Base-by-base conservation (phyloP, 2,113 vertebrate species). In the Morone saxatilis region DNA sequence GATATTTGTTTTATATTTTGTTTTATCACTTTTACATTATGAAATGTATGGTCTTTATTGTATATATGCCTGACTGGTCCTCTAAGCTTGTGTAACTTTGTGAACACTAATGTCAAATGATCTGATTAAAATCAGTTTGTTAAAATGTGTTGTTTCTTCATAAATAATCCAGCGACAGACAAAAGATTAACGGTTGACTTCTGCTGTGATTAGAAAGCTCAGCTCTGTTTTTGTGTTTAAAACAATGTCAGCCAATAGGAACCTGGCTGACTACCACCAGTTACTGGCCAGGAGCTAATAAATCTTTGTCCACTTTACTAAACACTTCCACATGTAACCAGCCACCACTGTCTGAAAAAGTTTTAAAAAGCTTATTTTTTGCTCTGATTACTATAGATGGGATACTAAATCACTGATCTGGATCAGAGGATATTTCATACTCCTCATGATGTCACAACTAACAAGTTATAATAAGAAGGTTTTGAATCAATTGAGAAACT, bases 1-100 rank as follows among this genome's bases (percentile, higher is more conserved):
- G 90, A 91, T 91, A 86, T 93, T 88, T 93, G 84, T 93, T 88
- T 91, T 90, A 91, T 91, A 90, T 91, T 88, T 87, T 88, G 81
- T 94, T 93, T 84, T 88, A 88, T 90, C 65, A 81, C 81, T 81
- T 93, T 93, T 92, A 82, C 90, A 92, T 85, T 87, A 84, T 83
- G 79, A 90, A 88, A 69, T 87, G 75, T 88, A 86, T 83, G 69
- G 10, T 67, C 82, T 91, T 53, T 90, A 78, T 90, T 93, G 87
- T 92, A 88, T 81, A 91, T 93, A 88, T 86, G 87, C 86, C 85
- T 78, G 61, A 84, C 70, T 90, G 75, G 65, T 90, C 71, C 78
- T 85, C 66, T 90, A 90, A 89, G 89, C 84, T 90, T 22, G 70
- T 93, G 69, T 86, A 89, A 81, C 73, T 89, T 59, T 90, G 72